Percentiles rank a stretch among this genome's conserved stretches.
phyloP scores from a whole-genome alignment of 1,140 invertebrate species.

The Hormaphis cornu region DNA sequence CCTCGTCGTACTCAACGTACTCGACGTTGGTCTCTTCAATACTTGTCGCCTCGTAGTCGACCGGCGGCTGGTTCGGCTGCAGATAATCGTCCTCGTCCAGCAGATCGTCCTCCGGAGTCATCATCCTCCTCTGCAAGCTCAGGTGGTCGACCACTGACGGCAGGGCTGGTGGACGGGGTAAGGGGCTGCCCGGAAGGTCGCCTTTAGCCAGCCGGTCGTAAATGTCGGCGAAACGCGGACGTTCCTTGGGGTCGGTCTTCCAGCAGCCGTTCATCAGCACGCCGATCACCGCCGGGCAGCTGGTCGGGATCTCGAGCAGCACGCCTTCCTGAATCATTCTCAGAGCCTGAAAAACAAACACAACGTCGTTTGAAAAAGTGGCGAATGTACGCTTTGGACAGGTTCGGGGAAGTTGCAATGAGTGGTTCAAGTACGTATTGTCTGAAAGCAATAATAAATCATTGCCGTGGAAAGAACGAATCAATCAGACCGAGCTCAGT shows the following conservation, averaged over 20 bases:
- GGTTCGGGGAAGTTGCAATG: too few relatives aligned
- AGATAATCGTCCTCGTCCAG: constrained; percentile 52
- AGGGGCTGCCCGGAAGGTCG: neutral
- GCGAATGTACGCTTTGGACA: too few relatives aligned
- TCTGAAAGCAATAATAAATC: too few relatives aligned
- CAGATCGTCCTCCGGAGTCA: constrained; percentile 43
- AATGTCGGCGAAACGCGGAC: constrained; percentile 64
- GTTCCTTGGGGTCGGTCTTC: constrained; percentile 70
- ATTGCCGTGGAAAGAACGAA: too few relatives aligned
- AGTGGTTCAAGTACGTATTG: too few relatives aligned
- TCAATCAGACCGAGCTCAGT: too few relatives aligned
- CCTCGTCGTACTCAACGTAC: too few relatives aligned
- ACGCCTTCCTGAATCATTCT: constrained; percentile 75
- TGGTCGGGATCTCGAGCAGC: constrained; percentile 67
- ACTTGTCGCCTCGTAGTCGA: too few relatives aligned
- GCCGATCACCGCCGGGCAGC: constrained; percentile 65
- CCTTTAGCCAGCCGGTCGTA: constrained; percentile 52
- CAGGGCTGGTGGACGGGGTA: constrained; percentile 37
- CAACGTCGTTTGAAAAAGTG: constrained; percentile 72
- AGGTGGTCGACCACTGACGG: constrained; percentile 36
- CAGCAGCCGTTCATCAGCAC: constrained; percentile 78
- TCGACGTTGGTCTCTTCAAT: too few relatives aligned
- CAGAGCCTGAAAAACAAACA: constrained; percentile 55
- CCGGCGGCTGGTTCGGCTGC: constrained; percentile 41
- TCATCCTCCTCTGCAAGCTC: constrained; percentile 40